A percentile compares a stretch with the other conserved stretches of the same genome.
phyloP scores from a whole-genome alignment of 1,140 invertebrate species.

The Heliconius nattereri region DNA sequence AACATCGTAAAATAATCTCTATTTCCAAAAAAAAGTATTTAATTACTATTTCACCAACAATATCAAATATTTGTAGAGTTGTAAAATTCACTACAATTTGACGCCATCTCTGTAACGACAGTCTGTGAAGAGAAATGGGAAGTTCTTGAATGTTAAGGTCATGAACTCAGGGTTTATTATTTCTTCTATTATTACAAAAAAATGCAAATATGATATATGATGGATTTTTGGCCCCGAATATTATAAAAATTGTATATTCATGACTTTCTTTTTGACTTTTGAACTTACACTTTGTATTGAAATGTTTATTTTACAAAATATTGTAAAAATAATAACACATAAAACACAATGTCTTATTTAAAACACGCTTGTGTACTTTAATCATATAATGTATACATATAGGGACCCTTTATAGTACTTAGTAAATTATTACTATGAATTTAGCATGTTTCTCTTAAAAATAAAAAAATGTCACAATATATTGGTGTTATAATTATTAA shows the following conservation, averaged over 20 bases:
- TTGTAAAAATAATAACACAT: not conserved
- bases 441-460: conserved; percentile 29
- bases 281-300: not conserved
- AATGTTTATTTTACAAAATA: not conserved
- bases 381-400: conserved; percentile 34
- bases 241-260: not conserved
- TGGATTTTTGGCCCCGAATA: not conserved
- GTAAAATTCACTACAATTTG: not conserved
- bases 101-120: not conserved
- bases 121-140: not conserved
- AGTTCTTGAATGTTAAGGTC: not conserved
- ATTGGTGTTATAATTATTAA: not conserved
- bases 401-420: conserved; percentile 43
- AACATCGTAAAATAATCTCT: not conserved
- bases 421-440: conserved; percentile 26
- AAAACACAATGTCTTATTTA: not conserved
- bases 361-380: conserved; percentile 11
- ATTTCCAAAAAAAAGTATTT: not conserved
- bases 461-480: conserved; percentile 36
- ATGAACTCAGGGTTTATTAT: not conserved
- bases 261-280: not conserved
- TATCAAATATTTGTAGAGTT: not conserved
- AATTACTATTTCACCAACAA: not conserved
- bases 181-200: not conserved
- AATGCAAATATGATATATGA: not conserved